Evolutionary conservation across 2,888 invertebrate species (phyloP).

Genomic region (Aspidiotus destructor): DNA sequence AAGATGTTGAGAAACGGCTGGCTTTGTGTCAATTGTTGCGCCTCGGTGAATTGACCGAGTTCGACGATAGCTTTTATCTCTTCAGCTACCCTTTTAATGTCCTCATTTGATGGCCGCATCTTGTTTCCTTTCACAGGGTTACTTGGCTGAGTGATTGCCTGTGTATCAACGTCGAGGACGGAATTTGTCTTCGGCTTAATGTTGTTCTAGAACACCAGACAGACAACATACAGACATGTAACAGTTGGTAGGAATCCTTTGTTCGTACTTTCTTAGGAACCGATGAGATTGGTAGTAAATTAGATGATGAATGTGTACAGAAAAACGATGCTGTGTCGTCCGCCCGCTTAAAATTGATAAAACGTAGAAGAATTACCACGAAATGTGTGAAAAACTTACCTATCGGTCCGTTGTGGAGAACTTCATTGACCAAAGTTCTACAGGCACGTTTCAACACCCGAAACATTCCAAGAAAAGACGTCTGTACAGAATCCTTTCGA

Average conservation of each 20-base stretch:
- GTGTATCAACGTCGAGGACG: too few species aligned
- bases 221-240: conserved; percentile 27
- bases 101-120: too few species aligned
- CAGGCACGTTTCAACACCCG: conserved; percentile 23
- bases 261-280: neutral
- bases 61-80: too few species aligned
- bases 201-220: conserved; percentile 25
- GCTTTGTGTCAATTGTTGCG: conserved; percentile 15
- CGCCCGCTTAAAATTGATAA: neutral
- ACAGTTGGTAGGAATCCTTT: conserved; percentile 7
- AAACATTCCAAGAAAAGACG: conserved; percentile 21
- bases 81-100: too few species aligned
- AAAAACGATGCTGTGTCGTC: too few species aligned
- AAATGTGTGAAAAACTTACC: conserved; percentile 2
- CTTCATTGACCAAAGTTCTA: conserved; percentile 14
- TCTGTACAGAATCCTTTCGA: too few species aligned
- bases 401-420: neutral
- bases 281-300: neutral
- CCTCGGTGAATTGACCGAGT: neutral
- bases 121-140: too few species aligned
- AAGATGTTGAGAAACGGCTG: conserved; percentile 10
- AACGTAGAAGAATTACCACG: neutral
- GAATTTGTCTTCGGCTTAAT: neutral
- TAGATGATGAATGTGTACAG: neutral
- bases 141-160: too few species aligned